Evolutionary conservation across 2,113 vertebrate genomes (phyloP).

Genomic region (Onychorhynchus coronatus): DNA sequence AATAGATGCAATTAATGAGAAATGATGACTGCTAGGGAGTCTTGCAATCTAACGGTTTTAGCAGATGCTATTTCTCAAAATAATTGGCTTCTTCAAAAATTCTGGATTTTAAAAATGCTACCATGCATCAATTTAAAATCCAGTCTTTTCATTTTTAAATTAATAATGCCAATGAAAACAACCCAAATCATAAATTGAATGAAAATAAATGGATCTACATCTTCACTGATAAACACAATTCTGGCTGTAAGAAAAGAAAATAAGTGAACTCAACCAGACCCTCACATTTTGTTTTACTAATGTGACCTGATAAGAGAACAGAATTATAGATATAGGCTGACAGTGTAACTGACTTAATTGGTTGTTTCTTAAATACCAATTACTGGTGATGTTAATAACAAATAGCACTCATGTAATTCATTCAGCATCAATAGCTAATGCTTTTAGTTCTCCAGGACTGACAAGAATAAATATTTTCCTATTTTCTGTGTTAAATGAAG

Average conservation of each 20-base stretch:
- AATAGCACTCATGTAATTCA: neutral
- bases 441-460: neutral
- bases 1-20: neutral
- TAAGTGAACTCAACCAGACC: neutral
- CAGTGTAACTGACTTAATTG: constrained; percentile 3
- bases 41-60: neutral
- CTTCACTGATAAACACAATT: neutral
- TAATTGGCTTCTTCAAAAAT: neutral
- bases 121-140: neutral
- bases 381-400: constrained; percentile 32
- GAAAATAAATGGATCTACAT: neutral
- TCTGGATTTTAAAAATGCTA: neutral
- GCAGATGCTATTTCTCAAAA: neutral
- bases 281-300: constrained; percentile 16
- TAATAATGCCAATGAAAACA: neutral
- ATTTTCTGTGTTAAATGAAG: constrained; percentile 17
- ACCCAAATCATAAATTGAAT: neutral
- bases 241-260: neutral
- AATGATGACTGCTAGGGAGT: neutral
- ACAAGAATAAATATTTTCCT: constrained; percentile 24
- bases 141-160: neutral
- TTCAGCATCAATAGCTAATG: neutral
- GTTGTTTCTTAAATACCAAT: constrained; percentile 26
- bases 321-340: neutral
- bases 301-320: neutral